Evolutionary conservation across 2,113 vertebrate species (phyloP), one percentile per base, ranked within the genome.

Genomic region (Jacana jacana): DNA sequence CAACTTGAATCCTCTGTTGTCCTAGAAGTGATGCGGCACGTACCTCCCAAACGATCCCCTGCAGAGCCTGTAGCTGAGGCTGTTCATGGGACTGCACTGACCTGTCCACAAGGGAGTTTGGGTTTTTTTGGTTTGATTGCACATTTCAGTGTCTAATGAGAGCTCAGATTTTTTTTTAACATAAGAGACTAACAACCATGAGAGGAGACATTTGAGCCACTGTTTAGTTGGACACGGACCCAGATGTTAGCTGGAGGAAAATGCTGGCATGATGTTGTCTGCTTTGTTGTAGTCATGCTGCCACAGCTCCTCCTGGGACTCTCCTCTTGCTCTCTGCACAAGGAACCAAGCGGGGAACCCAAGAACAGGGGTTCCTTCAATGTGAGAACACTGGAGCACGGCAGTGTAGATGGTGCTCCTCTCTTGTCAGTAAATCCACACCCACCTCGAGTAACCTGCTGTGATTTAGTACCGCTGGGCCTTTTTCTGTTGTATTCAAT

Each of bases 291-390:
- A 25, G 44, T 4, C 39, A 6, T 51, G 65, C 65, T 79, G 82
- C 61, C 22, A 1, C 4, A 15, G 85, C 66, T 68, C n/a, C 57
- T 44, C 3, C 65, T 68, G 71, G 75, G 30, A 7, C 52, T n/a
- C 17, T 52, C 60, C 27, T 22, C 42, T 48, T 49, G 48, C 49
- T 49, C 55, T 51, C 78, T 86, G 77, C 35, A 20, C 28, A 31
- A n/a, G 40, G 82, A 58, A 46, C 33, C 31, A 31, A n/a, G 28
- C 40, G 15, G 66, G 33, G 61, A 40, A 30, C 49, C 46, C 10
- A 7, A 57, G 72, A 55, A n/a, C 0, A 0, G 0, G 7, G 63
- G 25, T n/a, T n/a, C 49, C 25, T 52, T 44, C 58, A 49, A 2
- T 11, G 5, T 37, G 44, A 39, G 46, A 35, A 46, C 27, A n/a